Conservation (phyloP, 2,113 vertebrate species). For the Trachemys scripta region DNA sequence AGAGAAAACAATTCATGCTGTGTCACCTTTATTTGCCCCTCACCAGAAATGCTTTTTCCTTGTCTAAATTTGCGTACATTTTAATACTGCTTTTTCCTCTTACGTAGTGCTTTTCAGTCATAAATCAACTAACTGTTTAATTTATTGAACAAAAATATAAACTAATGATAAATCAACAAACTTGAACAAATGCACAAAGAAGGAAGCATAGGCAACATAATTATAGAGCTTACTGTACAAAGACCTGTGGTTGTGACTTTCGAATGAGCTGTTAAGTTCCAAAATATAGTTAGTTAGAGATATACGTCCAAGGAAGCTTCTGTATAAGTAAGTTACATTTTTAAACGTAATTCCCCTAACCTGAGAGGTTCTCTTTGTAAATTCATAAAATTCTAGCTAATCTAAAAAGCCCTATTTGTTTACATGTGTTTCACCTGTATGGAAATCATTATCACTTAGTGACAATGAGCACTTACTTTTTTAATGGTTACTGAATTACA, state of each 20-base stretch:
- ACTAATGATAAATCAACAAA: background rate
- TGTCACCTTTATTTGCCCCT: background rate
- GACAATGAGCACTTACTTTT: background rate
- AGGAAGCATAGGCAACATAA: background rate
- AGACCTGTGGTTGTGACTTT: background rate
- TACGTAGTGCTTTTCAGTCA: background rate
- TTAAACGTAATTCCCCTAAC: background rate
- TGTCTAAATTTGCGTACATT: background rate
- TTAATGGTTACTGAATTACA: background rate
- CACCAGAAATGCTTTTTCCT: background rate
- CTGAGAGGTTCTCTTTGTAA: background rate
- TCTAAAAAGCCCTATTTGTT: background rate
- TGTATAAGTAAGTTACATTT: background rate
- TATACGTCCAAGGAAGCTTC: background rate
- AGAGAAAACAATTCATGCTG: background rate
- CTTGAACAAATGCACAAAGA: background rate
- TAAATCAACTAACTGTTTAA: background rate
- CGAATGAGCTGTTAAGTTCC: background rate
- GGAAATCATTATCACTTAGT: background rate
- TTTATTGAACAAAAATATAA: background rate
- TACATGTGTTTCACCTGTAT: background rate
- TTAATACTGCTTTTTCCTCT: background rate
- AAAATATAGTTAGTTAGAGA: rapidly evolving
- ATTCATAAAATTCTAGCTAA: background rate
- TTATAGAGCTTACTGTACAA: background rate